Conservation (phyloP, 2,113 vertebrate genomes). For the Rutilus rutilus region DNA sequence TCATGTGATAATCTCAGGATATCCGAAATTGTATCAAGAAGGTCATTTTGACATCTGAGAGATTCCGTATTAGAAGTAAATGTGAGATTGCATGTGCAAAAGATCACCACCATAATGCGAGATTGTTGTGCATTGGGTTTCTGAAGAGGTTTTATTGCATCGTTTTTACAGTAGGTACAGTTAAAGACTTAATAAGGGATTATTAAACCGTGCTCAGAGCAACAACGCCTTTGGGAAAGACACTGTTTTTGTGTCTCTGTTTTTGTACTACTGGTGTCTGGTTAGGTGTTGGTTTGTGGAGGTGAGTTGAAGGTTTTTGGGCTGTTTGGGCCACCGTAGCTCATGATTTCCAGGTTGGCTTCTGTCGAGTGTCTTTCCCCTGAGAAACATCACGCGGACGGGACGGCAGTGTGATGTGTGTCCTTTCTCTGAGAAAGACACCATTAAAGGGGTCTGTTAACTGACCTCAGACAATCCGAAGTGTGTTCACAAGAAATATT, state of each 20-base stretch:
- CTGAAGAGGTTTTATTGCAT: no score
- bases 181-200: no score
- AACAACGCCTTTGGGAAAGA: not conserved
- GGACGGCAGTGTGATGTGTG: not conserved
- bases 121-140: no score
- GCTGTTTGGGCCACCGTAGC: not conserved
- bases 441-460: not conserved
- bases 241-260: not conserved
- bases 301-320: conserved; percentile 4
- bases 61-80: not conserved
- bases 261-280: not conserved
- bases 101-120: not conserved
- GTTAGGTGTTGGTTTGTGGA: not conserved
- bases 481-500: not conserved
- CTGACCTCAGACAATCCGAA: not conserved
- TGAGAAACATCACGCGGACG: conserved; percentile 26
- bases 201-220: not conserved
- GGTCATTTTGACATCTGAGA: not conserved
- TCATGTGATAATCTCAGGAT: not conserved
- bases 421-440: conserved; percentile 1
- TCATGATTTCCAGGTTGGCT: conserved; percentile 1
- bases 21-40: not conserved
- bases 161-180: no score
- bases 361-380: not conserved
- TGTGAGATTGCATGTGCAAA: not conserved